A percentile compares a stretch with the other conserved stretches of the same genome.
Evolutionary conservation across 2,113 vertebrate species (phyloP).

Genomic region (Crocuta crocuta): DNA sequence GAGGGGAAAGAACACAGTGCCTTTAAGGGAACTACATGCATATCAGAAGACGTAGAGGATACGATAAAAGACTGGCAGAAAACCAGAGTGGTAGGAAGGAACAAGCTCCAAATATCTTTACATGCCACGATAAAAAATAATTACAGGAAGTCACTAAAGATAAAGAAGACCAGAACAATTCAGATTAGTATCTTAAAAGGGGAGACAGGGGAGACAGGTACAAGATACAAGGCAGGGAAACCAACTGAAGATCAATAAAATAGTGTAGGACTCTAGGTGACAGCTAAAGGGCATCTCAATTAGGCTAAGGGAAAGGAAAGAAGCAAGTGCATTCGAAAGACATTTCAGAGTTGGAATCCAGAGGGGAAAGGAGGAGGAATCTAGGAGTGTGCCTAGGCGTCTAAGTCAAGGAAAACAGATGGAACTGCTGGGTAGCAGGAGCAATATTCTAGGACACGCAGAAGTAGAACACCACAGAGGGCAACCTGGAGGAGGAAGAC

Average conservation of each 20-base stretch:
- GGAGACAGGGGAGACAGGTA: not conserved
- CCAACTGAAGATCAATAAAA: not conserved
- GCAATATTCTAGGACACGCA: not conserved
- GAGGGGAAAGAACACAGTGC: not conserved
- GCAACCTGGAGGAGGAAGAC: not conserved
- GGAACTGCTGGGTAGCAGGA: not conserved
- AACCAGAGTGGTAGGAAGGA: not conserved
- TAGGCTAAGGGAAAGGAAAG: not conserved
- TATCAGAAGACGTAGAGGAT: not conserved
- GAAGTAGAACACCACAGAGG: not conserved
- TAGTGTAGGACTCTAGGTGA: not conserved
- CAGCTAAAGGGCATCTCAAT: not conserved
- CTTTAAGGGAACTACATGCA: not conserved
- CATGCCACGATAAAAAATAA: not conserved
- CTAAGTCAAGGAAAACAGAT: not conserved
- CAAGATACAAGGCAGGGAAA: not conserved
- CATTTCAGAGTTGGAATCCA: not conserved
- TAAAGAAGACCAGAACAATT: not conserved
- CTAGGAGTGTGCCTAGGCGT: not conserved
- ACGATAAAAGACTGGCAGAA: not conserved
- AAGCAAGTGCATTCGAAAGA: not conserved
- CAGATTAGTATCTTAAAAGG: not conserved
- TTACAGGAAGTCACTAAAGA: not conserved
- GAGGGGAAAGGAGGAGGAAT: not conserved
- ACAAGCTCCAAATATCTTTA: not conserved